Evolutionary conservation across 2,888 invertebrate species (phyloP).

Genomic region (Dorcus parallelipipedus): DNA sequence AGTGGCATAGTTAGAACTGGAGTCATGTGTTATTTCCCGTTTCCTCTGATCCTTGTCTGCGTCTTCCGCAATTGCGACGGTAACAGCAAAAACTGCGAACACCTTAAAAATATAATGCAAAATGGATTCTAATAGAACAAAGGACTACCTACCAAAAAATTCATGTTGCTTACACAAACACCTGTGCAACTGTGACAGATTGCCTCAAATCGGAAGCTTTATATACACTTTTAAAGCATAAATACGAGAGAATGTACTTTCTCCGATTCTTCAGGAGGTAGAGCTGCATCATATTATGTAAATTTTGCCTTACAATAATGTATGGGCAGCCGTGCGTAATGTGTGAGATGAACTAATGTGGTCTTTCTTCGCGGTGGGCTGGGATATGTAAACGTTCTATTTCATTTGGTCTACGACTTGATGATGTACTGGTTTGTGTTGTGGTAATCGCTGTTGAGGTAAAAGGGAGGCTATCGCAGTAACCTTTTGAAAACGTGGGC

Average conservation of each 20-base stretch:
- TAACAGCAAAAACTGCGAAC: neutral
- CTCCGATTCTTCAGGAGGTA: neutral
- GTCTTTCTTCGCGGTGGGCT: too few relatives aligned
- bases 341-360: too few relatives aligned
- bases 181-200: neutral
- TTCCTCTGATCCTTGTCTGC: neutral
- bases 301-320: too few relatives aligned
- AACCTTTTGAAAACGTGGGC: too few relatives aligned
- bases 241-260: conserved; percentile 1
- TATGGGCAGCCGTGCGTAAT: too few relatives aligned
- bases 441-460: too few relatives aligned
- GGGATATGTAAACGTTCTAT: too few relatives aligned
- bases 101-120: neutral
- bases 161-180: neutral
- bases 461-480: too few relatives aligned
- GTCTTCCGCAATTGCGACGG: neutral
- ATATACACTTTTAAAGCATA: neutral
- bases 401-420: too few relatives aligned
- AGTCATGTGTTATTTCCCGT: neutral
- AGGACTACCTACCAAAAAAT: neutral
- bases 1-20: neutral
- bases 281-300: too few relatives aligned
- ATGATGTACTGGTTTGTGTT: too few relatives aligned
- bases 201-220: neutral
- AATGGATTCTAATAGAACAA: neutral